These are phyloP conservation scores for Porites evermanni DNA, from an alignment of 92 coral and sea anemone genomes.

Conservation along the genomic window DNA sequence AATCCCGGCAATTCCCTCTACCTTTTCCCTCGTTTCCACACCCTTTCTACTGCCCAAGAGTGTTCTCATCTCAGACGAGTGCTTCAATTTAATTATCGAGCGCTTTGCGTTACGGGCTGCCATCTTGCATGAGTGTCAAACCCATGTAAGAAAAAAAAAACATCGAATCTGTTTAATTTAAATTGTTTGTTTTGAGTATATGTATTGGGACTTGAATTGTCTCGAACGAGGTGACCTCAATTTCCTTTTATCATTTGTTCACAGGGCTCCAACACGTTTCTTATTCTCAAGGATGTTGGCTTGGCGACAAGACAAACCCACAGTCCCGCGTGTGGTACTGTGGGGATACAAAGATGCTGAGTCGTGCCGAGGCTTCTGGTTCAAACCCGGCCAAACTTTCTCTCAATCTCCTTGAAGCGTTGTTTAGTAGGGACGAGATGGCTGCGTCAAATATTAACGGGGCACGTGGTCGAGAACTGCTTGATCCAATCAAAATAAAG, in stretches of 20 bases:
- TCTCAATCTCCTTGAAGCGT: conserved; percentile 87
- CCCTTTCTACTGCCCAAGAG: too few relatives aligned
- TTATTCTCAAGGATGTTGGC: conserved; percentile 84
- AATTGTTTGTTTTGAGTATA: too few relatives aligned
- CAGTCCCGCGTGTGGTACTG: conserved; percentile 88
- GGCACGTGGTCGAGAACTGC: conserved; percentile 91
- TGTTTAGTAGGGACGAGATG: conserved; percentile 93
- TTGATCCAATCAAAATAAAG: conserved; percentile 92
- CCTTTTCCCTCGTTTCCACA: too few relatives aligned
- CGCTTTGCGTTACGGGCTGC: too few relatives aligned
- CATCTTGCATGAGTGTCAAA: too few relatives aligned
- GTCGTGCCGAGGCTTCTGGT: conserved; percentile 92
- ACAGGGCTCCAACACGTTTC: conserved; percentile 60
- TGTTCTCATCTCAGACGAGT: too few relatives aligned
- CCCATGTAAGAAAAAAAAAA: too few relatives aligned
- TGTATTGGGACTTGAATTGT: not conserved
- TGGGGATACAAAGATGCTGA: conserved; percentile 83
- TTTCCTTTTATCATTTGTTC: not conserved
- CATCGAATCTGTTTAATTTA: too few relatives aligned
- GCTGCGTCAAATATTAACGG: conserved; percentile 97
- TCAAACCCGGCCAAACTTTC: conserved; percentile 94
- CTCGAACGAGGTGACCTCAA: not conserved
- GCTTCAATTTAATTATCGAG: too few relatives aligned
- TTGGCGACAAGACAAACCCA: conserved; percentile 81
- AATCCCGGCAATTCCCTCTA: too few relatives aligned